Percentiles rank a stretch among this genome's conserved stretches.
Conservation (phyloP, 2,797 vertebrate genomes). For the Myotis findleyi region DNA sequence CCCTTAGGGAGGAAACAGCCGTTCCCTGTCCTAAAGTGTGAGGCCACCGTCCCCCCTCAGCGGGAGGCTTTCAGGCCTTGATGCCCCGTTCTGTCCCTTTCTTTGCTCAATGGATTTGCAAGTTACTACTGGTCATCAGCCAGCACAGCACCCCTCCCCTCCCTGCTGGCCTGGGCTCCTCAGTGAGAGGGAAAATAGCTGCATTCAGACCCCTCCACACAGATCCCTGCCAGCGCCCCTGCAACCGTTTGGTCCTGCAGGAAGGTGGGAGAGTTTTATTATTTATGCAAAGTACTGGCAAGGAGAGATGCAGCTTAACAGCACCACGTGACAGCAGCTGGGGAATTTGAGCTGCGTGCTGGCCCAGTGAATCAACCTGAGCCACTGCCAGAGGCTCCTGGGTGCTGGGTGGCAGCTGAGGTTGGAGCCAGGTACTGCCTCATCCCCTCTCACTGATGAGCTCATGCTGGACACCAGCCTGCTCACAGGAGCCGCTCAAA, state of each 20-base stretch:
- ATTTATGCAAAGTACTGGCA: constrained; percentile 59
- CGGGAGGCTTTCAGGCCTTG: neutral
- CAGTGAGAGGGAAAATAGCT: neutral
- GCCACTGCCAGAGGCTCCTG: neutral
- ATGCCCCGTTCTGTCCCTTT: neutral
- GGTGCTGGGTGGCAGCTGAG: neutral
- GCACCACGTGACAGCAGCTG: neutral
- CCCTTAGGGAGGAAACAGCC: neutral
- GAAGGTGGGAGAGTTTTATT: neutral
- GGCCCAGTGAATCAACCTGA: neutral
- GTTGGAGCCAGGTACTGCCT: neutral
- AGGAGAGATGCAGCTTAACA: neutral
- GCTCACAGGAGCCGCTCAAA: neutral
- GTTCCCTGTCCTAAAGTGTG: neutral
- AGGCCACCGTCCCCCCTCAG: neutral
- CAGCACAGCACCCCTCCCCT: neutral
- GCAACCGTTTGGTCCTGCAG: neutral
- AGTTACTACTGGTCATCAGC: neutral
- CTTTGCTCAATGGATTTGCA: neutral
- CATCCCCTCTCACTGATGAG: neutral
- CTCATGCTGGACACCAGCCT: constrained; percentile 8
- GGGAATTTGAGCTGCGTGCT: neutral
- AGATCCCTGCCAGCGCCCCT: neutral
- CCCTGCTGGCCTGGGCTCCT: neutral
- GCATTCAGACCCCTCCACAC: neutral